A percentile compares a stretch with the other conserved stretches of the same genome.
These are phyloP conservation scores for Heteromurus nitidus DNA, from an alignment of 2,888 invertebrate genomes.

Conservation along the genomic window DNA sequence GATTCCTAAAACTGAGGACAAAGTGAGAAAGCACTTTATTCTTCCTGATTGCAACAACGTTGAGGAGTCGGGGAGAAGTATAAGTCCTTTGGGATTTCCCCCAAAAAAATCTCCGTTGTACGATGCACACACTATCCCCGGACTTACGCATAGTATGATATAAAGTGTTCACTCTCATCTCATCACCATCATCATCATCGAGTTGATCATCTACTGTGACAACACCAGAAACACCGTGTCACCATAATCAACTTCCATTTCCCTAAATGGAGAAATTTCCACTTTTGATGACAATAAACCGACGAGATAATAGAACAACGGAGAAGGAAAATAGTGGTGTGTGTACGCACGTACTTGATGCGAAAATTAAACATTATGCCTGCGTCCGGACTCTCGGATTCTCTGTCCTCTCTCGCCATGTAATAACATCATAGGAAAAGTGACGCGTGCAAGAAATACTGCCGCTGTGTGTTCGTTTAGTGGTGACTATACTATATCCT, in stretches of 20 bases:
- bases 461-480: not conserved
- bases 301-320: conserved; percentile 29
- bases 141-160: not conserved
- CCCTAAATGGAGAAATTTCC: conserved; percentile 42
- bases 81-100: conserved; percentile 45
- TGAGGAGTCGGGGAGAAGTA: not conserved
- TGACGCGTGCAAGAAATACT: conserved; percentile 28
- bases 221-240: conserved; percentile 34
- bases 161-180: conserved; percentile 21
- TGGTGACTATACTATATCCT: not conserved
- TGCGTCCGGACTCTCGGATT: too few relatives aligned
- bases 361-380: conserved; percentile 50
- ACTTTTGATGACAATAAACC: conserved; percentile 47
- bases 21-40: conserved; percentile 50
- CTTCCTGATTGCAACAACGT: conserved; percentile 35
- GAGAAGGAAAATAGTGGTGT: conserved; percentile 27
- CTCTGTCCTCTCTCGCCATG: not conserved
- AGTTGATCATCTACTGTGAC: conserved; percentile 36
- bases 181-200: conserved; percentile 25
- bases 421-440: conserved; percentile 22
- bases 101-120: conserved; percentile 4
- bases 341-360: conserved; percentile 49
- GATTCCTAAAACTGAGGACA: conserved; percentile 12
- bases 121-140: too few relatives aligned
- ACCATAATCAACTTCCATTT: conserved; percentile 51